Evolutionary conservation across 2,113 vertebrate genomes (phyloP), one percentile per base, ranked within the genome.

Genomic region (Miniopterus natalensis): DNA sequence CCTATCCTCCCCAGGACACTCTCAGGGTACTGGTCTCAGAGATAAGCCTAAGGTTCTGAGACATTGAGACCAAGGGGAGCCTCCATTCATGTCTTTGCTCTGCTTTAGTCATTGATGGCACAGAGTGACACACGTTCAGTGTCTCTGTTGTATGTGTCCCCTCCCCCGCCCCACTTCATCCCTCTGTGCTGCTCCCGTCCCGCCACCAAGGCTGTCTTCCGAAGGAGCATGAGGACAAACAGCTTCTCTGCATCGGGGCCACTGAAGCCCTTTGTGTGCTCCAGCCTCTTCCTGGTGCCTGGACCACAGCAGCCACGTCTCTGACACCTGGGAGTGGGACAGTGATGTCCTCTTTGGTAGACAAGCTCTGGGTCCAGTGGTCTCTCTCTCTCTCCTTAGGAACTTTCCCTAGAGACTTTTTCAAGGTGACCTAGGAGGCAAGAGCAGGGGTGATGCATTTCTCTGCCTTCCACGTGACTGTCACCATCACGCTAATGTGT

Each of bases 401-500:
- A 36, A 45, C 40, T 74, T 74, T 84, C 51, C 36, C 45, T 65
- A 13, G 8, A 40, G 29, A 23, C 12, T 21, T 42, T 59, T 84
- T 57, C 49, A 57, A 49, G 36, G 57, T 53, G 45, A 63, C n/a
- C 17, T 45, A 6, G 12, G 49, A 74, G 77, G 47, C 25, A n/a
- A 17, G n/a, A 11, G 1, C 18, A 45, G 15, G 31, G 0, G 1
- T 12, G 14, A 10, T 27, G 15, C 15, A 0, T n/a, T 45, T 10
- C 49, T 42, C 4, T 0, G 29, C 6, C 83, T 70, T 31, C n/a
- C 47, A 20, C 11, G 2, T n/a, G 29, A 12, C 21, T 2, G 12
- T 20, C 36, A 3, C 11, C 61, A 42, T 45, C 53, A 20, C 53
- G 11, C 51, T 21, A 8, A 5, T 4, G 6, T 6, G 70, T 8